Evolutionary conservation across 1,140 invertebrate species (phyloP), one percentile per base, ranked within the genome.

Genomic region (Eumeta japonica): DNA sequence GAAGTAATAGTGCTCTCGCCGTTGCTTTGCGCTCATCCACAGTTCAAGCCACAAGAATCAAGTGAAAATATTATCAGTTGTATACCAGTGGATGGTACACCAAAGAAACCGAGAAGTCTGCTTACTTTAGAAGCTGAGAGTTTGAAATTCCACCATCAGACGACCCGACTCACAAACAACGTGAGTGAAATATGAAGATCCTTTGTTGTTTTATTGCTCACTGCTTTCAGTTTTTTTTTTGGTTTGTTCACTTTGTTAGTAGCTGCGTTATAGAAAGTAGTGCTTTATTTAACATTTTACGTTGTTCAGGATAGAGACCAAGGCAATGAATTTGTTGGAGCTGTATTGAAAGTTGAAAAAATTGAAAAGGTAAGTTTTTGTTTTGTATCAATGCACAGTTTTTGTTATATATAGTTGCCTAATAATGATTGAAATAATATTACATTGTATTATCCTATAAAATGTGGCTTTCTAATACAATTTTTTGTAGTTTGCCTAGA

Each of bases 1-100:
- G 92, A 95, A 74, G 84, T 90, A 7, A 82, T 94, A 16, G 86
- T 95, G 7, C 74, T 96, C 3, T 90, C 93, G 1, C 85, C 89
- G 2, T 63, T 87, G 9, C 75, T 98, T 0, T 98, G 95, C 62
- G 68, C 75, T 34, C 94, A 97, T 80, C 92, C 93, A 1, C 83
- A 85, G 48, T 98, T 92, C 55, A 92, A 87, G 58, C 85, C 90
- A 0, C 85, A 88, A 56, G 86, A 89, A 48, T 82, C 84, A 3
- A 86, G 82, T 9, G 88, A 92, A 52, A 84, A 90, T 61, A 74
- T 84, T 34, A 94, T 97, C 19, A 83, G 84, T 45, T 97, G 94
- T 60, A 67, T 84, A 28, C 82, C 92, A 10, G 41, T 88, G 1
- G 82, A 81, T 2, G 82, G 78, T 11, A 79, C 87, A 2, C 85